phyloP scores from a whole-genome alignment of 2,113 vertebrate genomes.

The Atractosteus spatula region DNA sequence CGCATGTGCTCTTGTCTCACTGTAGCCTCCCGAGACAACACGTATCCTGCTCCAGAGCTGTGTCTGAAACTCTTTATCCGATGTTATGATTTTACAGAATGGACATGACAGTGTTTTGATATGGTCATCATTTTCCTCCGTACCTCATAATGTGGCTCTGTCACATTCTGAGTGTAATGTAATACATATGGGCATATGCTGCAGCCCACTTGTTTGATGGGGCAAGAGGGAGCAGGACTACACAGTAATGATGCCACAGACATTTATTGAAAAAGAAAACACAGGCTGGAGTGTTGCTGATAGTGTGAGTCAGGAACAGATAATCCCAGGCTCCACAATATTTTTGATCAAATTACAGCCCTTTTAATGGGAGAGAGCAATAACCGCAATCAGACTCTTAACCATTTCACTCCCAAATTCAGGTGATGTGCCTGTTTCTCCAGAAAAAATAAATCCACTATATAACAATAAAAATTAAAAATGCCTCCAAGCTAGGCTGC shows the following conservation, averaged over 20 bases:
- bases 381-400: no score
- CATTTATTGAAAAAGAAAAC: background rate
- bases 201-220: background rate
- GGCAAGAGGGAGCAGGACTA: background rate
- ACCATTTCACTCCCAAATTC: no score
- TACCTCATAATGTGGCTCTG: background rate
- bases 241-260: background rate
- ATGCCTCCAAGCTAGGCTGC: no score
- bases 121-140: slow-evolving; percentile 2
- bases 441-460: no score
- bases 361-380: no score
- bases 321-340: no score
- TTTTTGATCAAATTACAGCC: no score
- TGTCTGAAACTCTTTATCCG: slow-evolving; percentile 1
- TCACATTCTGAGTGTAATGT: background rate
- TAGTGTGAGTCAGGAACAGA: no score
- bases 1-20: background rate
- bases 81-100: background rate
- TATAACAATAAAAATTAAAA: no score
- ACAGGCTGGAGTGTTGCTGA: no score
- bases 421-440: no score
- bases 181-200: slow-evolving; percentile 1
- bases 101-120: slow-evolving; percentile 1
- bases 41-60: background rate
- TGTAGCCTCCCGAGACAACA: background rate